Evolutionary conservation across 2,888 invertebrate species (phyloP).

Genomic region (Crossocerus cetratus): DNA sequence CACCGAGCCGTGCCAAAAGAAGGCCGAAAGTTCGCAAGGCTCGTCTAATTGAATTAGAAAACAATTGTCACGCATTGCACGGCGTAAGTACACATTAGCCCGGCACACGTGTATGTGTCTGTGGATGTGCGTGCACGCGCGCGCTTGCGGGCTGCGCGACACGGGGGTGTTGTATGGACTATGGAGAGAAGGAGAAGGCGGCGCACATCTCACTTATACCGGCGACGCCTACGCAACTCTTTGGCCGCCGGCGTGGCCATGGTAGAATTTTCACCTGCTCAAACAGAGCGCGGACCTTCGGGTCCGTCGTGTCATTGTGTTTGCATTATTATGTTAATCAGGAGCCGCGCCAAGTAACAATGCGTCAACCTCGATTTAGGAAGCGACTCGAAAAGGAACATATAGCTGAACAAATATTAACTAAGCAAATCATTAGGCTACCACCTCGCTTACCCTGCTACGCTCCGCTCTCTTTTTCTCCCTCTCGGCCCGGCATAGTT

Average conservation of each 20-base stretch:
- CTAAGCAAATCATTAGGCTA: conserved; percentile 75
- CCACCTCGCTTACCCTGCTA: conserved; percentile 45
- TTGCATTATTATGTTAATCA: conserved; percentile 77
- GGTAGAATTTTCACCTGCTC: conserved; percentile 75
- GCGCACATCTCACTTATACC: conserved; percentile 36
- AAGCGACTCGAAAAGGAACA: conserved; percentile 72
- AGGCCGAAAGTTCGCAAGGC: conserved; percentile 63
- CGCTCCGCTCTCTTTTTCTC: conserved; percentile 25
- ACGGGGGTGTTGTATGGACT: neutral
- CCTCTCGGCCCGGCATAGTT: conserved; percentile 13
- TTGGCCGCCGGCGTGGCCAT: conserved; percentile 39
- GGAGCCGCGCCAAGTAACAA: conserved; percentile 70
- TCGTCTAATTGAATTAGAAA: conserved; percentile 73
- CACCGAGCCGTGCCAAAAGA: conserved; percentile 27
- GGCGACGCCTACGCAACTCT: conserved; percentile 56
- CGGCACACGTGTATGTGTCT: conserved; percentile 25
- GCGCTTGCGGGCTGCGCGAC: neutral
- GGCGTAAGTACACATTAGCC: neutral
- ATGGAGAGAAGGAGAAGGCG: neutral
- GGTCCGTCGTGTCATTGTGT: conserved; percentile 71
- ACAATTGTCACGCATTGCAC: conserved; percentile 62
- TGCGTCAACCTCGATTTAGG: conserved; percentile 76
- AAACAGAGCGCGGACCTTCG: conserved; percentile 67
- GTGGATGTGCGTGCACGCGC: too few relatives aligned
- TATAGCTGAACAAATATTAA: conserved; percentile 74